Evolutionary conservation across 2,888 invertebrate genomes (phyloP).

Genomic region (Stramonita haemastoma): DNA sequence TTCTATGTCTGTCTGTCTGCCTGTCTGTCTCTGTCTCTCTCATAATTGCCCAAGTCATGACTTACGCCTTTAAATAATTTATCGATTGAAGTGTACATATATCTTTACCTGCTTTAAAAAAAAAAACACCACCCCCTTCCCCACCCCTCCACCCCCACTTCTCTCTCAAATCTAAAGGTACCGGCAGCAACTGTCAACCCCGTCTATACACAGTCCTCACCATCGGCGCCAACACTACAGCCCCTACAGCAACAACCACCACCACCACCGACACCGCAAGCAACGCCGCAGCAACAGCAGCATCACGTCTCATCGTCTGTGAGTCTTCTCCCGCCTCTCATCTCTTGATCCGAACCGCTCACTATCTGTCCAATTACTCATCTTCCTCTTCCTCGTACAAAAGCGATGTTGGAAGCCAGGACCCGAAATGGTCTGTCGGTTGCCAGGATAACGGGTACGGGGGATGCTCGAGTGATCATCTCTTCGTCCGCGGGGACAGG

Average conservation of each 20-base stretch:
- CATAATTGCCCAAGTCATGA: no score
- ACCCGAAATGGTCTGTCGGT: not conserved
- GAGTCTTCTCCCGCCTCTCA: not conserved
- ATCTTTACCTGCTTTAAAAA: no score
- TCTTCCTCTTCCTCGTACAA: not conserved
- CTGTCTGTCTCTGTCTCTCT: no score
- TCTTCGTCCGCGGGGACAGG: not conserved
- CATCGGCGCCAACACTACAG: not conserved
- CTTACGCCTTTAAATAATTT: no score
- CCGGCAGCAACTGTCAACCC: not conserved
- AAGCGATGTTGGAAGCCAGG: not conserved
- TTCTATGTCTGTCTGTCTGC: not conserved
- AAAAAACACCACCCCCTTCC: no score
- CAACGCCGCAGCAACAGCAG: not conserved
- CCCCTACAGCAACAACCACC: not conserved
- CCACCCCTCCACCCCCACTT: no score
- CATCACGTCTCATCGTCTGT: not conserved
- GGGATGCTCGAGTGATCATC: not conserved
- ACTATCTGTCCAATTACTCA: not conserved
- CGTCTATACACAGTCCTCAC: not conserved
- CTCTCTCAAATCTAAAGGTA: no score
- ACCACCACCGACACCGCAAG: not conserved
- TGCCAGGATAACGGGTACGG: not conserved
- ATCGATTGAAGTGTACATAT: no score
- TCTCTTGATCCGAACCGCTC: conserved; percentile 22